Conservation (phyloP, 2,888 invertebrate species). For the Acronicta aceris region DNA sequence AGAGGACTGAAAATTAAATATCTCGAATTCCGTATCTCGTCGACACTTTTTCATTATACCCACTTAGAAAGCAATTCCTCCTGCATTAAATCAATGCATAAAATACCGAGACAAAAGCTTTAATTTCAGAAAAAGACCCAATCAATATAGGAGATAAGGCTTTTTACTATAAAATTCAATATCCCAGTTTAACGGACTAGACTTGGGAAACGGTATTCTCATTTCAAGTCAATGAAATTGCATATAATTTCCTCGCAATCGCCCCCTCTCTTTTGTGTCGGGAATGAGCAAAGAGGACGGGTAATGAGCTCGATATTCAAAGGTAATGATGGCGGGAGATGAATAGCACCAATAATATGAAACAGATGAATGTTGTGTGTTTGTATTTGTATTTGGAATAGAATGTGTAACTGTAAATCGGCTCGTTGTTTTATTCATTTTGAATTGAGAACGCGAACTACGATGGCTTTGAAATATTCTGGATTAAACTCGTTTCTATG, state of each 20-base stretch:
- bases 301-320: slow-evolving; percentile 62
- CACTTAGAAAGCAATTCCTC: slow-evolving; percentile 48
- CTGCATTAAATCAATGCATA: slow-evolving; percentile 35
- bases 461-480: background rate
- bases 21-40: slow-evolving; percentile 7
- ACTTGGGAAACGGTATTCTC: slow-evolving; percentile 67
- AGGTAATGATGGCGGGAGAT: slow-evolving; percentile 49
- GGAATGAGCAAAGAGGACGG: slow-evolving; percentile 55
- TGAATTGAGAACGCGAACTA: slow-evolving; percentile 21
- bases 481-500: background rate
- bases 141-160: slow-evolving; percentile 60
- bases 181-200: slow-evolving; percentile 65
- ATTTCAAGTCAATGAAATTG: slow-evolving; percentile 79
- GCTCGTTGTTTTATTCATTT: slow-evolving; percentile 39
- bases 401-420: slow-evolving; percentile 35
- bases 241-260: slow-evolving; percentile 77
- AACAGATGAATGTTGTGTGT: slow-evolving; percentile 28
- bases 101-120: slow-evolving; percentile 45
- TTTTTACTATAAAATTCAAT: slow-evolving; percentile 74
- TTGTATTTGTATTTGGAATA: slow-evolving; percentile 13
- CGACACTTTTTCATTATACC: slow-evolving; percentile 21
- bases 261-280: slow-evolving; percentile 63
- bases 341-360: slow-evolving; percentile 39
- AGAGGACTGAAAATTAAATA: slow-evolving; percentile 35
- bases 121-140: slow-evolving; percentile 49